Evolutionary conservation across 2,888 invertebrate species (phyloP), one percentile per base, ranked within the genome.

Genomic region (Proisotoma minuta): DNA sequence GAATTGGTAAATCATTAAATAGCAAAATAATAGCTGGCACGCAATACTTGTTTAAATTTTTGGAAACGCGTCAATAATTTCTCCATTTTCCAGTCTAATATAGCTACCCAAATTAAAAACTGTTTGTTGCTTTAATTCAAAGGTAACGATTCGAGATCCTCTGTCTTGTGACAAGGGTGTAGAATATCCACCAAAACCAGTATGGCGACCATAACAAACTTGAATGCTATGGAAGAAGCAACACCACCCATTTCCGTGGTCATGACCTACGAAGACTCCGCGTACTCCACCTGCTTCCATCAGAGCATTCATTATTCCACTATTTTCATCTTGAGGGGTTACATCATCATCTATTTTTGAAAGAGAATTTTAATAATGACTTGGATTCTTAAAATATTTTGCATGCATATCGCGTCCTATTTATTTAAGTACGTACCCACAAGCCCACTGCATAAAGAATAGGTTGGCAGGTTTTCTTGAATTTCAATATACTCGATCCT

Each of bases 191-290:
- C 64, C 66, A 26, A 62, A 65, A 1, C 68, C 68, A n/a, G 64
- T 65, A 28, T 68, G 68, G 4, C 62, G 34, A 49, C 65, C 65
- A 49, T 65, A 68, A 23, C 68, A 68, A 23, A 68, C 62, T 57
- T 65, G 49, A 34, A 68, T 56, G 8, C 52, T 50, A 12, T 52
- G 27, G 60, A 65, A 63, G 29, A 53, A 65, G 34, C 68, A 68
- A 51, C 68, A 68, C 68, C 68, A 68, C 8, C 62, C 68, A 52
- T 62, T 62, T 40, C 66, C 67, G 51, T 67, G 67, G 23, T 67
- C 67, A 54, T 67, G 67, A n/a, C 67, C 67, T 22, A 67, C 67
- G 29, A 65, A 67, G 1, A 65, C 20, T 0, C 62, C 47, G 43
- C 40, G 43, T 18, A 67, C 67, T 48, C 57, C 57, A 1, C 64